Conservation (phyloP, 2,113 vertebrate genomes). For the Dendrocopos noguchii region DNA sequence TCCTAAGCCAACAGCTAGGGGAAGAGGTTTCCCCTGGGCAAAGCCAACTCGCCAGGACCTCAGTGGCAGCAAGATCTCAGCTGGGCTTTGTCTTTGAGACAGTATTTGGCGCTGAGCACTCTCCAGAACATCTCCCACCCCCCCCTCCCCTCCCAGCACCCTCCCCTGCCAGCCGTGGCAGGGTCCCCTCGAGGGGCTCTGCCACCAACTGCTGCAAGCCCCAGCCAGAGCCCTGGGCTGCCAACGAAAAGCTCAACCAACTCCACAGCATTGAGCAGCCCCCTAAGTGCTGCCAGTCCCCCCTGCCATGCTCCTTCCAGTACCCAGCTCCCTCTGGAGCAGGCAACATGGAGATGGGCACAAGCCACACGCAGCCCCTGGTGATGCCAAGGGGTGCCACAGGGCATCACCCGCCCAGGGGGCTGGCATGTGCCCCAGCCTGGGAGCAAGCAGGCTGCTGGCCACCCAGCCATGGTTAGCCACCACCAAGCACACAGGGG, state of each 20-base stretch:
- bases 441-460: too few species aligned
- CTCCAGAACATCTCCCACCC: background rate
- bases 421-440: background rate
- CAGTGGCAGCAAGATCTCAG: background rate
- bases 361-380: background rate
- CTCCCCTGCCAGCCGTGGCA: background rate
- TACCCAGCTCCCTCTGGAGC: background rate
- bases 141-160: background rate
- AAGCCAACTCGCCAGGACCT: background rate
- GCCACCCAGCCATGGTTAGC: too few species aligned
- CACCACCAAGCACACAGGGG: too few species aligned
- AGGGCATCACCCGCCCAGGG: rapidly evolving
- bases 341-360: rapidly evolving
- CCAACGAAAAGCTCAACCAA: background rate
- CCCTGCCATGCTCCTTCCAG: background rate
- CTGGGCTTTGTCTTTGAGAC: background rate
- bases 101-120: slow-evolving; percentile 18
- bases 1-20: slow-evolving; percentile 19
- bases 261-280: background rate
- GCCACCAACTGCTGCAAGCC: background rate
- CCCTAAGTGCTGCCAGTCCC: background rate
- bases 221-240: too few species aligned
- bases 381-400: background rate
- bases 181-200: background rate
- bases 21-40: background rate